Base-by-base conservation (phyloP, 2,888 invertebrate genomes). In the Orchesellides sinensis region DNA sequence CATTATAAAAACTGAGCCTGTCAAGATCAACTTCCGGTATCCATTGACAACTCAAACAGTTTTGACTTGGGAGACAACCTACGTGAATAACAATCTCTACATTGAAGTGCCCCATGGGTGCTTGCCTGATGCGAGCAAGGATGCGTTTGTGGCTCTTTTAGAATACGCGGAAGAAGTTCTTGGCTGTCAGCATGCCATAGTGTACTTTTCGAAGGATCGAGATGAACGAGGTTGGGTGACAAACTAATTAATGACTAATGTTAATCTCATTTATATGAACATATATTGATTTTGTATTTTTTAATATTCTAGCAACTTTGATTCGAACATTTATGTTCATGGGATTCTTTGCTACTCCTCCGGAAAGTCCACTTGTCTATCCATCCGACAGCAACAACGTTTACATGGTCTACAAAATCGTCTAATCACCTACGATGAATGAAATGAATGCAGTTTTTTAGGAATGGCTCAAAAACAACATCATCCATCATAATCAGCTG, bases 321-420 rank as follows among this genome's bases (percentile, higher is more conserved):
- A 94, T 98, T 87, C 95, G 98, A 89, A 97, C 98, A 40, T 98
- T 98, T 93, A 96, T 97, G 95, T 98, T 97, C 92, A 93, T 98
- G 92, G 98, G 98, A 83, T 98, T 98, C 92, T 93, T 94, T 87
- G 93, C 96, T 84, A 92, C 98, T 89, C 93, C 96, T 52, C 96
- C 98, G 56, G 95, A 93, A 88, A 95, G 96, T 86, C 93, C 93
- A 75, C 91, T 95, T 89, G 93, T 85, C 19, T 54, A 95, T 89
- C 94, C 95, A 85, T 95, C 95, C 85, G 92, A 92, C 88, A 91
- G 91, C 90, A 92, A 94, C 91, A 92, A 92, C 89, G 90, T 93
- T 89, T 93, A 92, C 90, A 93, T 93, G 93, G 92, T 91, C 88
- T 92, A 92, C 90, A 90, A 90, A 89, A 91, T 91, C 89, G 40